phyloP scores from a whole-genome alignment of 2,888 invertebrate species.

The Neocrepidodera transversa region DNA sequence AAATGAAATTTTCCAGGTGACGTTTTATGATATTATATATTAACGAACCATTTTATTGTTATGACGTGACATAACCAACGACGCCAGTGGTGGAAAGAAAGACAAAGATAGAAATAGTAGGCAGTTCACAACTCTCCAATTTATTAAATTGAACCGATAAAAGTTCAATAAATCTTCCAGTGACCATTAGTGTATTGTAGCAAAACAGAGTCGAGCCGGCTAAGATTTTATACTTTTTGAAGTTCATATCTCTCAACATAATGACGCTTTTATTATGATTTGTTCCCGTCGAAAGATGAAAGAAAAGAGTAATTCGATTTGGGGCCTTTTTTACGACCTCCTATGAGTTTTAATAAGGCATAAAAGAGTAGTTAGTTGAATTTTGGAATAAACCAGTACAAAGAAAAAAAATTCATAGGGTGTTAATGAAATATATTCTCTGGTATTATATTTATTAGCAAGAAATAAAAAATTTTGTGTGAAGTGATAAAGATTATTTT shows the following conservation, averaged over 20 bases:
- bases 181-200: slow-evolving; percentile 43
- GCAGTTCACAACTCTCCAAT: slow-evolving; percentile 19
- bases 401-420: no score
- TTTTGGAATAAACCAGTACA: no score
- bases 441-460: no score
- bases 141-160: slow-evolving; percentile 36
- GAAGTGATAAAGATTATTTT: no score
- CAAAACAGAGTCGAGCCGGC: slow-evolving; percentile 36
- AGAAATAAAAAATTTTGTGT: no score
- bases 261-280: slow-evolving; percentile 49
- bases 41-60: no score
- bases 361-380: slow-evolving; percentile 47
- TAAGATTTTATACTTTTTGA: slow-evolving; percentile 41
- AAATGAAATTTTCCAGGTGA: no score
- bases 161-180: slow-evolving; percentile 37
- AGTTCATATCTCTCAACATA: slow-evolving; percentile 44
- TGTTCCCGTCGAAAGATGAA: slow-evolving; percentile 45
- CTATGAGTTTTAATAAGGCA: slow-evolving; percentile 46
- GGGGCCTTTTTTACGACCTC: slow-evolving; percentile 43
- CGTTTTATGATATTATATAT: no score
- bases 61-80: no score
- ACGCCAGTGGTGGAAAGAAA: neutral
- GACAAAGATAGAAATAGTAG: no score
- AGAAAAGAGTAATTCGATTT: slow-evolving; percentile 47
- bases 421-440: no score